Evolutionary conservation across 2,888 invertebrate genomes (phyloP).

Genomic region (Hecatera dysodea): DNA sequence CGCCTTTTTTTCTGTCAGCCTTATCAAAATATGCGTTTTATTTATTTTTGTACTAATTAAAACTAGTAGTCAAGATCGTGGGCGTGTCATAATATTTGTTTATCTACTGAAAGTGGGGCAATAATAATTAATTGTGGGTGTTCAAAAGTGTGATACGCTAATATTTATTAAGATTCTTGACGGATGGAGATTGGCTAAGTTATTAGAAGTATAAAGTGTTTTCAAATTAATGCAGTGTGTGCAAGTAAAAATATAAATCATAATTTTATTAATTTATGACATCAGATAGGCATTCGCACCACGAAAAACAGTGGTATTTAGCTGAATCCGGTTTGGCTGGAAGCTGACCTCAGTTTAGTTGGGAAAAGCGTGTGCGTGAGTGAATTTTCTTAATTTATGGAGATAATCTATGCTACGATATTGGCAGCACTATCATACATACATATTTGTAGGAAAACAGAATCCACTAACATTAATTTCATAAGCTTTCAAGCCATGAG

Average conservation of each 20-base stretch:
- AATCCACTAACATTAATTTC: slow-evolving; percentile 8
- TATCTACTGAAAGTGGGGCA: slow-evolving; percentile 50
- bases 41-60: slow-evolving; percentile 62
- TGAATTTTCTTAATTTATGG: slow-evolving; percentile 4
- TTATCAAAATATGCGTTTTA: slow-evolving; percentile 51
- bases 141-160: slow-evolving; percentile 27
- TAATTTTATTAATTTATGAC: slow-evolving; percentile 5
- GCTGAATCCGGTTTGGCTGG: no score
- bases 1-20: slow-evolving; percentile 44
- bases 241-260: slow-evolving; percentile 3
- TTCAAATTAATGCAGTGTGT: slow-evolving; percentile 21
- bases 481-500: slow-evolving; percentile 7
- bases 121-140: slow-evolving; percentile 53
- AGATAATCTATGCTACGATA: not conserved
- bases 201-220: slow-evolving; percentile 13
- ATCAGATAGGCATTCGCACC: no score
- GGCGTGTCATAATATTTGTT: slow-evolving; percentile 54
- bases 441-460: not conserved
- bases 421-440: no score
- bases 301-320: no score
- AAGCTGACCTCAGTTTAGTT: no score
- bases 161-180: slow-evolving; percentile 40
- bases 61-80: slow-evolving; percentile 42
- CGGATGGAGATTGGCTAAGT: slow-evolving; percentile 10
- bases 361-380: no score